Evolutionary conservation across 2,888 invertebrate genomes (phyloP), one percentile per base, ranked within the genome.

Genomic region (Oscheius sp.): DNA sequence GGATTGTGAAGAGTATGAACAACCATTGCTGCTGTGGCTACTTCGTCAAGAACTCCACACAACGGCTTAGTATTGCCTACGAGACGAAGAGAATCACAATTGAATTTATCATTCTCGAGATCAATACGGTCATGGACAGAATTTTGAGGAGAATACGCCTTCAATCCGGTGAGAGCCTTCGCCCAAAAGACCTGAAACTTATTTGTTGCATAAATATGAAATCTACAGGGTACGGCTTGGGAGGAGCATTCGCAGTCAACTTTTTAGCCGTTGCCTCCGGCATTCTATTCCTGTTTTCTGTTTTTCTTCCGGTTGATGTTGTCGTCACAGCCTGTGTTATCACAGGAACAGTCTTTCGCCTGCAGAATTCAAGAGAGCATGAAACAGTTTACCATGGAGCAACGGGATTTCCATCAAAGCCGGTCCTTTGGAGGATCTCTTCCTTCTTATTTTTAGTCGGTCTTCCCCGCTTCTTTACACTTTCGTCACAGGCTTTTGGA

Each of bases 321-420:
- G 97, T 93, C 0, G 96, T 97, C 0, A 98, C 96, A 0, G 97
- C 96, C 87, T 98, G 97, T 86, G 97, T 97, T 87, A 97, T 97
- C 85, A 98, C 96, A 2, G 95, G 95, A 22, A 75, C 78, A 12
- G 78, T 80, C 64, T 0, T 96, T 95, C 0, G 96, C 97, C 89
- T 97, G 96, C 49, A 96, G n/a, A n/a, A n/a, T n/a, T n/a, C n/a
- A n/a, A n/a, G n/a, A n/a, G n/a, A n/a, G n/a, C n/a, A n/a, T n/a
- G n/a, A n/a, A n/a, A n/a, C 1, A 38, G 44, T 57, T 14, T n/a
- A 70, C 72, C 72, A 95, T 1, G 97, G 97, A 54, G 95, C 93
- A 62, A 94, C 92, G 74, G 96, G 87, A 12, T 94, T 93, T 9
- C 93, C 91, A 88, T 96, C 96, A 47, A 78, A 75, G 26, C 77